Conservation (phyloP, 1,140 invertebrate genomes). For the Drosophila kepulauana region DNA sequence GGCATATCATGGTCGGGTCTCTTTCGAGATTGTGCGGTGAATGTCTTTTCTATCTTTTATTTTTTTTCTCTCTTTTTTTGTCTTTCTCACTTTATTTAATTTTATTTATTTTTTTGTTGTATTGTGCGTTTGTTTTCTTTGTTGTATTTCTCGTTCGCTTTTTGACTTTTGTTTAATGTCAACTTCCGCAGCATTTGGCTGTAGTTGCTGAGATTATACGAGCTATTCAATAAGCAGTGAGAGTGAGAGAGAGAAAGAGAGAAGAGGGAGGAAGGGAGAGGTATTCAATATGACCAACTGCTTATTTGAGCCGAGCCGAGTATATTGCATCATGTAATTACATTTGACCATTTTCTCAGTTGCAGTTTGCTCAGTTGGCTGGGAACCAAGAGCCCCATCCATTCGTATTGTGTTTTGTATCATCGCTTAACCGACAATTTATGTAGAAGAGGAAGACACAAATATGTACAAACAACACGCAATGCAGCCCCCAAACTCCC, state of each 20-base stretch:
- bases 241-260: background rate
- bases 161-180: slow-evolving; percentile 54
- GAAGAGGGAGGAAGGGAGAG: background rate
- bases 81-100: slow-evolving; percentile 61
- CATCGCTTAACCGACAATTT: slow-evolving; percentile 74
- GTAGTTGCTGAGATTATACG: slow-evolving; percentile 14
- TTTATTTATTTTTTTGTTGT: slow-evolving; percentile 63
- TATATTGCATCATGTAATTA: slow-evolving; percentile 41
- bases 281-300: slow-evolving; percentile 39
- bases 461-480: slow-evolving; percentile 44
- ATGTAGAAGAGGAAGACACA: slow-evolving; percentile 47
- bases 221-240: slow-evolving; percentile 19
- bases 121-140: slow-evolving; percentile 34
- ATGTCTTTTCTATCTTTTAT: slow-evolving; percentile 55
- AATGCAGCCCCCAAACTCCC: slow-evolving; percentile 29
- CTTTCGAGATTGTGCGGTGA: slow-evolving; percentile 38
- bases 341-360: slow-evolving; percentile 37
- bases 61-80: slow-evolving; percentile 41
- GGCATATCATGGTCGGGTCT: slow-evolving; percentile 25
- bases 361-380: slow-evolving; percentile 23
- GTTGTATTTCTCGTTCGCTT: slow-evolving; percentile 18
- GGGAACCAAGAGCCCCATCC: slow-evolving; percentile 23
- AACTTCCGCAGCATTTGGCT: slow-evolving; percentile 51
- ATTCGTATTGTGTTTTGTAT: slow-evolving; percentile 50
- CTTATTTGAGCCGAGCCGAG: slow-evolving; percentile 12